A percentile compares a stretch with the other conserved stretches of the same genome.
These are phyloP conservation scores for Gonioctena quinquepunctata DNA, from an alignment of 1,140 invertebrate species.

Conservation along the genomic window DNA sequence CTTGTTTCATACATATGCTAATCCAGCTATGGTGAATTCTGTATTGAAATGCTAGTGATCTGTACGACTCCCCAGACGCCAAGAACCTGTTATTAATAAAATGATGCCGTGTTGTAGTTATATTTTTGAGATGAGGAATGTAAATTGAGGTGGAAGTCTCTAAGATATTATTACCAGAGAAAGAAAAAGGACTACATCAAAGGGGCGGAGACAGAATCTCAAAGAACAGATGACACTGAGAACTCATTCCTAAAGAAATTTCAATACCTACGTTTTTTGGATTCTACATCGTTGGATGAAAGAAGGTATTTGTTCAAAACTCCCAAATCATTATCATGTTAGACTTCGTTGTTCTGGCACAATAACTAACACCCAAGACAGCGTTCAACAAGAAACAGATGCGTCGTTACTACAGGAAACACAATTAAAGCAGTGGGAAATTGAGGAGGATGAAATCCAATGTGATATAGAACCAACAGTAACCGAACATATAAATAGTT, in stretches of 20 bases:
- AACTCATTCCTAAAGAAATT: neutral
- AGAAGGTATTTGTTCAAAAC: too few relatives aligned
- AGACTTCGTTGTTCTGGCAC: neutral
- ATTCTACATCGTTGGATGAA: neutral
- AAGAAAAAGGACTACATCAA: neutral
- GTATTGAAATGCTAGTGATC: neutral
- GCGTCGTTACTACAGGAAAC: too few relatives aligned
- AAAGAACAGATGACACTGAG: neutral
- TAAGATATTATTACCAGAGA: neutral
- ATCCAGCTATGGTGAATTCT: neutral
- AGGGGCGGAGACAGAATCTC: neutral
- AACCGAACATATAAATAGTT: too few relatives aligned
- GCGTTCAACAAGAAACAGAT: too few relatives aligned
- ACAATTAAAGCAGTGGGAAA: too few relatives aligned
- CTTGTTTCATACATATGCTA: neutral
- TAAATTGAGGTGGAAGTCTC: neutral
- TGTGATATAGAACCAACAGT: too few relatives aligned
- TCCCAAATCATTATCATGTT: neutral
- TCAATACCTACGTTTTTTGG: neutral
- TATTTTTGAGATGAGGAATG: neutral
- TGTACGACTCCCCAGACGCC: neutral
- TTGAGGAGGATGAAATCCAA: too few relatives aligned
- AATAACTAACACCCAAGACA: too few relatives aligned
- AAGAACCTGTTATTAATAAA: slow-evolving; percentile 1
- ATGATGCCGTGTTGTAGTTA: neutral